Conservation (phyloP, 2,113 vertebrate genomes). For the Callipepla squamata region DNA sequence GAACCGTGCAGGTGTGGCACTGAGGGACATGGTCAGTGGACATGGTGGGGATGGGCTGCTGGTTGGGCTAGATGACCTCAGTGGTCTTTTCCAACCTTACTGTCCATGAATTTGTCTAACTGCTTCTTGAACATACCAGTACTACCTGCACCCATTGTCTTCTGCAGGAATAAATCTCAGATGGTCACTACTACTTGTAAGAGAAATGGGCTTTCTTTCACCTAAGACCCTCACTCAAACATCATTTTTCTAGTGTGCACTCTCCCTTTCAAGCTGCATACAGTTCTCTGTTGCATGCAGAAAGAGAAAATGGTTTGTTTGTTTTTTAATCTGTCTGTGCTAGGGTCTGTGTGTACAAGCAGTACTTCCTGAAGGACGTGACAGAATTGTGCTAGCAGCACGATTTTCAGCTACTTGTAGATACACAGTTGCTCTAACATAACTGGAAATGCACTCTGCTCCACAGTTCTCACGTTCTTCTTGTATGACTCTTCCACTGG, state of each 20-base stretch:
- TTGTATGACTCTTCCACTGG: background rate
- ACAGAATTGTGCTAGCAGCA: background rate
- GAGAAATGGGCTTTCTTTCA: background rate
- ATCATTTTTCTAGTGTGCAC: rapidly evolving
- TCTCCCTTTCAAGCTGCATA: background rate
- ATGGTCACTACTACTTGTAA: background rate
- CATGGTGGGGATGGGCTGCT: too few species aligned
- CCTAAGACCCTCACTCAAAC: background rate
- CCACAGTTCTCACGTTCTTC: background rate
- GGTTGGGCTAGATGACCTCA: too few species aligned
- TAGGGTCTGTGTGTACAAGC: background rate
- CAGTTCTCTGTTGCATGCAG: background rate
- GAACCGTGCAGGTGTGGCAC: too few species aligned
- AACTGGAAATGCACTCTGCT: conserved; percentile 7
- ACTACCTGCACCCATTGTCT: background rate
- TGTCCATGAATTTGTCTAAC: background rate
- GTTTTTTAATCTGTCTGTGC: background rate
- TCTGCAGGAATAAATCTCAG: background rate
- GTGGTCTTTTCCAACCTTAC: too few species aligned
- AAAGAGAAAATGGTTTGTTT: background rate
- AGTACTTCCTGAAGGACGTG: background rate
- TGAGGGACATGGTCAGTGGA: too few species aligned
- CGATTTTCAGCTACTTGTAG: background rate
- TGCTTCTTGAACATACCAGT: background rate
- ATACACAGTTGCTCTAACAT: background rate